Evolutionary conservation across 2,113 vertebrate genomes (phyloP).

Genomic region (Prolemur simus): DNA sequence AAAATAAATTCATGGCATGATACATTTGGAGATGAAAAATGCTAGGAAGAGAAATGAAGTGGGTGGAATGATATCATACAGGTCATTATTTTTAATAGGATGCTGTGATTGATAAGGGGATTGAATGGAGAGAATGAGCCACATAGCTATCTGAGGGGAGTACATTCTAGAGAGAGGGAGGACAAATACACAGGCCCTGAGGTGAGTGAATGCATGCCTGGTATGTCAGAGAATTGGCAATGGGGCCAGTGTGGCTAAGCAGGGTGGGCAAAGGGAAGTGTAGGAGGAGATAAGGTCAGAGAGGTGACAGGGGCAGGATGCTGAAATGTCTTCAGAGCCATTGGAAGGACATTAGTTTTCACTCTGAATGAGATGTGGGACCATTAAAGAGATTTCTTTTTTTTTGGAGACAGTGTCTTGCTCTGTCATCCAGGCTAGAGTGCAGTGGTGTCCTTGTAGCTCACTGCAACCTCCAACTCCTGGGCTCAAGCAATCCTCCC

Average conservation of each 20-base stretch:
- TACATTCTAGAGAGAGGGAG: neutral
- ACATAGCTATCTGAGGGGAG: neutral
- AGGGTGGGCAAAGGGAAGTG: neutral
- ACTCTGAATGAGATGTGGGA: neutral
- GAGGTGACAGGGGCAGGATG: neutral
- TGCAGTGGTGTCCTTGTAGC: no score
- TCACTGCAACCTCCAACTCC: no score
- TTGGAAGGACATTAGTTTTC: neutral
- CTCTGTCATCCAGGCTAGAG: no score
- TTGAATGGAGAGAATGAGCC: neutral
- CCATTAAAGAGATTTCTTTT: neutral
- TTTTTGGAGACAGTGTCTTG: no score
- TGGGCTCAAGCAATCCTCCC: no score
- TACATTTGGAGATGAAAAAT: neutral
- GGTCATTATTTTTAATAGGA: constrained; percentile 1
- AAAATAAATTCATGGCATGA: neutral
- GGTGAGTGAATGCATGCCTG: neutral
- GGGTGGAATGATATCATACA: neutral
- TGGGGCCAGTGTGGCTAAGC: neutral
- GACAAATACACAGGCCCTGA: neutral
- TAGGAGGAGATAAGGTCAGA: neutral
- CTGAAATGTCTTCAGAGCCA: neutral
- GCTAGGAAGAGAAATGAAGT: neutral
- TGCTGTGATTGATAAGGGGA: neutral
- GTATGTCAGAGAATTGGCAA: neutral